A percentile compares a stretch with the other conserved stretches of the same genome.
Conservation (phyloP, 2,797 vertebrate species). For the Semotilus atromaculatus region DNA sequence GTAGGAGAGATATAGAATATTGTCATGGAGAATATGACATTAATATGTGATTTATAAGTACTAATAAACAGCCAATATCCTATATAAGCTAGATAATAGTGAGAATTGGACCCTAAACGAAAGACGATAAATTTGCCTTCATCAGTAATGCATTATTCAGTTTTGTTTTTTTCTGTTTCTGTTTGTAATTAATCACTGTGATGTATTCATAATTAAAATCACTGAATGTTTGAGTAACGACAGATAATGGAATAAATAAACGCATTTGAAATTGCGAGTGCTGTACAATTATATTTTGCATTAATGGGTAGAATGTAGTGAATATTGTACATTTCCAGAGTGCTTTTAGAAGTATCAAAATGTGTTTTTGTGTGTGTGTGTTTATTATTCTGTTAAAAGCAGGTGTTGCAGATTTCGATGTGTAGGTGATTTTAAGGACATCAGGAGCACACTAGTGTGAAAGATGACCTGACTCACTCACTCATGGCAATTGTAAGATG, state of each 20-base stretch:
- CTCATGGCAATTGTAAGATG: background rate
- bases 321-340: background rate
- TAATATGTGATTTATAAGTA: too few relatives aligned
- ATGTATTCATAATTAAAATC: conserved; percentile 16
- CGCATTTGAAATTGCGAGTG: background rate
- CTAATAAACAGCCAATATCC: background rate
- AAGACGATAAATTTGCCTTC: background rate
- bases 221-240: background rate
- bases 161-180: conserved; percentile 8
- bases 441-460: background rate
- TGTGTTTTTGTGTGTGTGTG: background rate
- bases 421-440: background rate
- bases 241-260: conserved; percentile 6
- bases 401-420: background rate
- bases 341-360: background rate
- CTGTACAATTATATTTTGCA: background rate
- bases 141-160: conserved; percentile 4
- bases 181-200: background rate
- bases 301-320: background rate
- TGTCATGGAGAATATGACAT: too few relatives aligned
- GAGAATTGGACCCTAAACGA: background rate
- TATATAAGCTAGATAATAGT: background rate
- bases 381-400: background rate
- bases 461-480: conserved; percentile 3
- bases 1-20: background rate